A percentile compares a stretch with the other conserved stretches of the same genome.
Conservation (phyloP, 2,888 invertebrate genomes). For the Melikaiella ostensackeni region DNA sequence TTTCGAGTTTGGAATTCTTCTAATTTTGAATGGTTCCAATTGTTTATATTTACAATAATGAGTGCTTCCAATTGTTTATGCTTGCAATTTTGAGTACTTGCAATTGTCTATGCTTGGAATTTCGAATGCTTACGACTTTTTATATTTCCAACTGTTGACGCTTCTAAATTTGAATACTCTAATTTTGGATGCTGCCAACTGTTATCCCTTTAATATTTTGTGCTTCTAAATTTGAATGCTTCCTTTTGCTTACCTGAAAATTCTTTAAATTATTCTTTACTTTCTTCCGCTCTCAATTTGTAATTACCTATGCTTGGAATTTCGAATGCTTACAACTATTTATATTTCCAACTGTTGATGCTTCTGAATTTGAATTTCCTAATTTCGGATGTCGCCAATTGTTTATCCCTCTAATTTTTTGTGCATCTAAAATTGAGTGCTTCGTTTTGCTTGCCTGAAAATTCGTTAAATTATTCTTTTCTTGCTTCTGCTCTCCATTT, state of each 20-base stretch:
- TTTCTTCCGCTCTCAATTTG: too few relatives aligned
- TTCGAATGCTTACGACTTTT: too few relatives aligned
- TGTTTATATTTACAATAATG: background rate
- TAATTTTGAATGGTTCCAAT: background rate
- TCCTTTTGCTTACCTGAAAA: background rate
- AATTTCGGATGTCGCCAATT: background rate
- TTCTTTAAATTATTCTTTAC: background rate
- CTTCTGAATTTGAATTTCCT: background rate
- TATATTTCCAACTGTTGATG: background rate
- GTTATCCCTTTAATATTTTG: background rate
- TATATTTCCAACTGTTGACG: background rate
- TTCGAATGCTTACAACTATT: background rate
- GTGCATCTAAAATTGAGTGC: background rate
- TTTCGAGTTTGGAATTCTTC: too few relatives aligned
- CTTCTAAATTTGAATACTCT: background rate
- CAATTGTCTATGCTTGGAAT: background rate
- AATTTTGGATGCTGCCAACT: background rate
- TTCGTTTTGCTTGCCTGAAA: background rate
- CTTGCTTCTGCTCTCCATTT: too few relatives aligned
- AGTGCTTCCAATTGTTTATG: background rate
- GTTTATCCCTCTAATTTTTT: background rate
- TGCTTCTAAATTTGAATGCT: background rate
- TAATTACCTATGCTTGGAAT: too few relatives aligned
- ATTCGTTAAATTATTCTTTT: too few relatives aligned
- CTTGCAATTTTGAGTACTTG: background rate